Conservation (phyloP, 2,113 vertebrate species). For the Macroglossus sobrinus region DNA sequence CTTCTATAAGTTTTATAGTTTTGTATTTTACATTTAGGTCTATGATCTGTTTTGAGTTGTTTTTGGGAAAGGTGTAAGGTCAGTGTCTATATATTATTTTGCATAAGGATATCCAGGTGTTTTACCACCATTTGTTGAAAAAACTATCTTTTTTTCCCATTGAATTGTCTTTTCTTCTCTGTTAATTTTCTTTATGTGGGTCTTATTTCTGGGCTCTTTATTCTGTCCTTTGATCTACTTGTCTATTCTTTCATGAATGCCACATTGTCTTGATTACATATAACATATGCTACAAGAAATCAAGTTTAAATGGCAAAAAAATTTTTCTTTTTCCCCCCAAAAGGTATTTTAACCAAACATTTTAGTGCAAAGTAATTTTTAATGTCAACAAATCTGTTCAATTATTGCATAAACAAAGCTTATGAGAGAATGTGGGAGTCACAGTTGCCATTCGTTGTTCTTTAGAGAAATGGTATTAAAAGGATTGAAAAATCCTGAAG, state of each 20-base stretch:
- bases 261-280: background rate
- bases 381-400: background rate
- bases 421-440: background rate
- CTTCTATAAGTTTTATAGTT: background rate
- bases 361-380: background rate
- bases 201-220: background rate
- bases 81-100: background rate
- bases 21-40: background rate
- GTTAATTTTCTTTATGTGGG: background rate
- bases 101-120: background rate
- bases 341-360: conserved; percentile 33
- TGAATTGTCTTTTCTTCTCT: background rate
- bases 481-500: background rate
- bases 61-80: background rate
- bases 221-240: background rate
- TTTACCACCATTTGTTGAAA: background rate
- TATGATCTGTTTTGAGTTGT: background rate
- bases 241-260: background rate
- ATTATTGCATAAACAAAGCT: conserved; percentile 18
- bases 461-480: background rate
- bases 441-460: background rate
- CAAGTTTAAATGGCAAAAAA: background rate
- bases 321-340: background rate
- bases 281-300: background rate
- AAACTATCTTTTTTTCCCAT: background rate